Percentiles rank a stretch among this genome's conserved stretches.
phyloP scores from a whole-genome alignment of 2,113 vertebrate genomes.

The Sigmodon hispidus region DNA sequence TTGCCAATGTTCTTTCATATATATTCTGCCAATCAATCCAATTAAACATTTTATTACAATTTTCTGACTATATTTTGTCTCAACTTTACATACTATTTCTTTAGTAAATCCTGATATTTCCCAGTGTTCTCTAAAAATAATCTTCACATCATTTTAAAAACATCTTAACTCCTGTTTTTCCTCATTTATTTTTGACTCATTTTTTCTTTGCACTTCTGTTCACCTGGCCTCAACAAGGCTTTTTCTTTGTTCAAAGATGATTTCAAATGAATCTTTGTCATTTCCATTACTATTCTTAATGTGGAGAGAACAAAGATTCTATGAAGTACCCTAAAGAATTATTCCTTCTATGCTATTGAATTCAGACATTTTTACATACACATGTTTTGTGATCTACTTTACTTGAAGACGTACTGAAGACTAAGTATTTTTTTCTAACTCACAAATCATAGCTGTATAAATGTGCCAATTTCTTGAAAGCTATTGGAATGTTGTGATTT shows the following conservation, averaged over 20 bases:
- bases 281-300: neutral
- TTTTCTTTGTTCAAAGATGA: neutral
- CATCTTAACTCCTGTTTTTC: neutral
- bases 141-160: neutral
- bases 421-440: neutral
- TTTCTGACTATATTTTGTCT: slow-evolving; percentile 1
- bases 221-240: fast-evolving
- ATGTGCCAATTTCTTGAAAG: neutral
- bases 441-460: neutral
- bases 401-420: neutral
- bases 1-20: neutral
- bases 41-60: neutral
- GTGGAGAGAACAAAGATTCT: neutral
- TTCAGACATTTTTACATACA: neutral
- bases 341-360: neutral
- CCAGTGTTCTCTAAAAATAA: neutral
- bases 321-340: too few relatives aligned
- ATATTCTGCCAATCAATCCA: neutral
- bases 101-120: neutral
- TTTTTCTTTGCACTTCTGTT: neutral
- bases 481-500: neutral
- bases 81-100: neutral
- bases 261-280: neutral
- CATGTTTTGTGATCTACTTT: neutral
- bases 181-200: neutral